Evolutionary conservation across 30 jellyfish, hydroid and myxozoan species (phyloP).

Genomic region (Cassiopea andromeda): DNA sequence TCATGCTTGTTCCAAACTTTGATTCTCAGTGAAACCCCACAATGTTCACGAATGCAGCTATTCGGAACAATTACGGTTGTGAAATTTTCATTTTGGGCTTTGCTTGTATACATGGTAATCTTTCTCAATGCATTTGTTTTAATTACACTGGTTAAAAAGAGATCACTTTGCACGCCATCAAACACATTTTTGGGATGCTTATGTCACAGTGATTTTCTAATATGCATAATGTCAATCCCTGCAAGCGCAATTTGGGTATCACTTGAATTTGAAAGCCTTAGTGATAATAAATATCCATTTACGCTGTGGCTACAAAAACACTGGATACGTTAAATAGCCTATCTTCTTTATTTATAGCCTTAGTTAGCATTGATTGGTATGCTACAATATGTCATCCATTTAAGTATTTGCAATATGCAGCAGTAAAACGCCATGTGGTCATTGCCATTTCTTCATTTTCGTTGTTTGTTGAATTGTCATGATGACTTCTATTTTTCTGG

Average conservation of each 20-base stretch:
- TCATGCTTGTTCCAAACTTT: too few relatives aligned
- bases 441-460: too few relatives aligned
- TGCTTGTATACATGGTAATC: background rate
- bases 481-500: background rate
- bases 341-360: background rate
- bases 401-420: background rate
- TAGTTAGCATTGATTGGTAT: background rate
- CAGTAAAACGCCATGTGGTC: background rate
- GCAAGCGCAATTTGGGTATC: background rate
- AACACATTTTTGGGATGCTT: conserved; percentile 11
- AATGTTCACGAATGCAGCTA: too few relatives aligned
- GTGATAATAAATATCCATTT: background rate
- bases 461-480: background rate
- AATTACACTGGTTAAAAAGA: background rate
- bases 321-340: background rate
- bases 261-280: background rate
- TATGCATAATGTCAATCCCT: background rate
- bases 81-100: background rate
- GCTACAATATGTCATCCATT: conserved; percentile 5
- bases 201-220: conserved; percentile 24
- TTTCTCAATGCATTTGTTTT: background rate
- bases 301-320: background rate
- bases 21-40: too few relatives aligned
- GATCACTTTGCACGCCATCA: conserved; percentile 27
- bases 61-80: background rate